Evolutionary conservation across 2,888 invertebrate genomes (phyloP).

Genomic region (Cremastinae sp.): DNA sequence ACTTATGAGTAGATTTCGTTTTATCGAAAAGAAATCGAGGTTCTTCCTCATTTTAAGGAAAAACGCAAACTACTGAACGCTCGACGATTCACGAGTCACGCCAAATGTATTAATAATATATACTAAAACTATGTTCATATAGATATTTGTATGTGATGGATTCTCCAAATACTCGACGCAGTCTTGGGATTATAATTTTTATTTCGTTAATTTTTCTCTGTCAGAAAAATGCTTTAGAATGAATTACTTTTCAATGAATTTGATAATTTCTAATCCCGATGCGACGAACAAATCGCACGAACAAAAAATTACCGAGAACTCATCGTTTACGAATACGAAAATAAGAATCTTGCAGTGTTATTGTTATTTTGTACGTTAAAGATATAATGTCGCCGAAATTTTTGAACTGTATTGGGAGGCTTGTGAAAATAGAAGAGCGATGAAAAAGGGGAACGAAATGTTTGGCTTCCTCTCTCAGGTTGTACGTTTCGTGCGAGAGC

Average conservation of each 20-base stretch:
- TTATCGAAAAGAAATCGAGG: constrained; percentile 1
- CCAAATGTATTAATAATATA: constrained; percentile 70
- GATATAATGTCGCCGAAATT: constrained; percentile 42
- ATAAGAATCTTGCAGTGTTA: constrained; percentile 55
- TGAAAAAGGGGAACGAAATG: constrained; percentile 1
- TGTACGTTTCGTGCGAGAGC: constrained; percentile 13
- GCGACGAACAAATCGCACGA: background rate
- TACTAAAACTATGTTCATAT: constrained; percentile 46
- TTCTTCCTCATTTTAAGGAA: constrained; percentile 22
- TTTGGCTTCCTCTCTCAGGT: constrained; percentile 40
- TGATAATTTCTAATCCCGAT: too few relatives aligned
- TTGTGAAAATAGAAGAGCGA: constrained; percentile 4
- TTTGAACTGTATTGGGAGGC: constrained; percentile 32
- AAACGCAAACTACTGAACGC: constrained; percentile 43
- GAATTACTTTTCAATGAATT: too few relatives aligned
- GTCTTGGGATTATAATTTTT: too few relatives aligned
- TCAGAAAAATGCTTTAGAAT: too few relatives aligned
- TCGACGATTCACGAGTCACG: constrained; percentile 68
- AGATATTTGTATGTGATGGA: background rate
- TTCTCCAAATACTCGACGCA: too few relatives aligned
- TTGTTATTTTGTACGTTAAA: constrained; percentile 67
- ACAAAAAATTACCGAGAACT: constrained; percentile 28
- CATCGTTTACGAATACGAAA: constrained; percentile 47
- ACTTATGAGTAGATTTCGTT: constrained; percentile 24
- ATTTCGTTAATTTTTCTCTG: too few relatives aligned